These are phyloP conservation scores for Chelonus insularis DNA, from an alignment of 1,140 invertebrate species.

Conservation along the genomic window DNA sequence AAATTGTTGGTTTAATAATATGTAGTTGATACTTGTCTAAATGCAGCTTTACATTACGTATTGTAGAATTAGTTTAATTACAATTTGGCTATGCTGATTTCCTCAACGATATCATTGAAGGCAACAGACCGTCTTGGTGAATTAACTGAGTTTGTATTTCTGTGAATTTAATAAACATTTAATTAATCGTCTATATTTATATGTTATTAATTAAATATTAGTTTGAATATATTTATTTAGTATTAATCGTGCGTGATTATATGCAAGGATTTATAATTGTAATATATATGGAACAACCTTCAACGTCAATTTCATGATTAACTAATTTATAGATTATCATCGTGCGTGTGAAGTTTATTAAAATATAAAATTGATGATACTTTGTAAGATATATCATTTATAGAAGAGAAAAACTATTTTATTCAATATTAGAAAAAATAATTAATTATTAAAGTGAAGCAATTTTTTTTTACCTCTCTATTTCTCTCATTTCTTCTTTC, in stretches of 20 bases:
- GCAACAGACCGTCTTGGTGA: conserved; percentile 21
- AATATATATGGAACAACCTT: conserved; percentile 7
- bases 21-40: too few relatives aligned
- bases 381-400: not conserved
- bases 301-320: not conserved
- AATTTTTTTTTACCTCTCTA: not conserved
- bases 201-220: not conserved
- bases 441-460: not conserved
- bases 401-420: not conserved
- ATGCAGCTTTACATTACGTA: too few relatives aligned
- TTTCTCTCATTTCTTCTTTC: conserved; percentile 3
- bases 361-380: not conserved
- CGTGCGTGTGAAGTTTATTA: not conserved
- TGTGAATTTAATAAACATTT: not conserved
- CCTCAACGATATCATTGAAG: conserved; percentile 28
- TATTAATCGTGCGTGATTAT: conserved; percentile 13
- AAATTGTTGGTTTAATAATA: too few relatives aligned
- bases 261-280: conserved; percentile 22
- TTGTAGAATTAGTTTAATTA: conserved; percentile 3
- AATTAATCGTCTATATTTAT: not conserved
- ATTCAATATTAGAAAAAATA: not conserved
- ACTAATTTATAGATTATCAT: not conserved
- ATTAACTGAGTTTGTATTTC: conserved; percentile 3
- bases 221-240: conserved; percentile 10
- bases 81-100: conserved; percentile 26